A percentile compares a stretch with the other conserved stretches of the same genome.
Evolutionary conservation across 2,797 vertebrate genomes (phyloP).

Genomic region (Pipistrellus pygmaeus): DNA sequence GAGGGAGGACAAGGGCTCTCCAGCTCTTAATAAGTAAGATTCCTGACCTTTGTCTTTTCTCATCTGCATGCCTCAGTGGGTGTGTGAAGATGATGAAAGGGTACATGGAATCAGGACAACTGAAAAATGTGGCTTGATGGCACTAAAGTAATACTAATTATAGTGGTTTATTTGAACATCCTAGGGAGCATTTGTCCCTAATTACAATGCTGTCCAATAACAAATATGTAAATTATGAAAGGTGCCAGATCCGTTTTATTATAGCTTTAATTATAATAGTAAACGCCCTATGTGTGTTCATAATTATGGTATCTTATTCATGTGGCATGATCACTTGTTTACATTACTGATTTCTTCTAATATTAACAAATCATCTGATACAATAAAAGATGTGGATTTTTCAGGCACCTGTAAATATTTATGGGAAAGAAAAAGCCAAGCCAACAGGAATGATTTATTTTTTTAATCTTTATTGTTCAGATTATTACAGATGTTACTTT

Average conservation of each 20-base stretch:
- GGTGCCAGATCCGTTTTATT: conserved; percentile 55
- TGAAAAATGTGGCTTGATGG: conserved; percentile 50
- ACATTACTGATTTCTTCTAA: not conserved
- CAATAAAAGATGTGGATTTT: conserved; percentile 28
- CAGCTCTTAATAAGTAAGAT: conserved; percentile 23
- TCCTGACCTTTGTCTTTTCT: conserved; percentile 16
- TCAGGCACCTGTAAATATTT: not conserved
- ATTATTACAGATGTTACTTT: too few species aligned
- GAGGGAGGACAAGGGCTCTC: not conserved
- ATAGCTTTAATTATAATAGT: conserved; percentile 42
- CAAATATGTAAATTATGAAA: conserved; percentile 62
- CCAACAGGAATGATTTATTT: not conserved
- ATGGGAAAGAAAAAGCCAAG: not conserved
- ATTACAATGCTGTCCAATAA: conserved; percentile 71
- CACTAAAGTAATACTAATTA: conserved; percentile 63
- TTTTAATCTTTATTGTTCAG: too few species aligned
- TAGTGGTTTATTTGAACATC: conserved; percentile 66
- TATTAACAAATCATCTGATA: conserved; percentile 27
- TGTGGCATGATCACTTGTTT: not conserved
- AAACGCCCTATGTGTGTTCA: conserved; percentile 23
- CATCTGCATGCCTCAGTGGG: conserved; percentile 30
- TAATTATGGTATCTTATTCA: conserved; percentile 42
- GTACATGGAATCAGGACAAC: conserved; percentile 7
- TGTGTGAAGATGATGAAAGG: conserved; percentile 44
- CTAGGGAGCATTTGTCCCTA: conserved; percentile 65